These are phyloP conservation scores for Eremophila alpestris DNA, from an alignment of 2,797 vertebrate genomes.

Conservation along the genomic window DNA sequence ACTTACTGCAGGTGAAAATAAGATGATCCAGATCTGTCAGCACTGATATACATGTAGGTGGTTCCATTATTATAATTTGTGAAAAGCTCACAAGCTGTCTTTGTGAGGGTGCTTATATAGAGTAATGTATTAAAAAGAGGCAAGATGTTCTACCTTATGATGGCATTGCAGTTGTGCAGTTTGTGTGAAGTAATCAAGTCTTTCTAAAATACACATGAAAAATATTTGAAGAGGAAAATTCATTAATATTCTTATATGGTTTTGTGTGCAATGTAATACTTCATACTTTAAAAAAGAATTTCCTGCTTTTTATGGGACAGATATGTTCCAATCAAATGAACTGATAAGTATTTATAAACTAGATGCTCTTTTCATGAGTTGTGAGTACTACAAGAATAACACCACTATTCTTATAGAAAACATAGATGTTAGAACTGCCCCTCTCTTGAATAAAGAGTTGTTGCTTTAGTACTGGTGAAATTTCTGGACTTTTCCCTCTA, in stretches of 20 bases:
- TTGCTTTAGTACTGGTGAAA: conserved; percentile 27
- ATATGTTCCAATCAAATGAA: conserved; percentile 57
- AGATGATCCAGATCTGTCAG: conserved; percentile 75
- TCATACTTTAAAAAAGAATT: conserved; percentile 19
- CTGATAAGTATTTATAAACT: conserved; percentile 64
- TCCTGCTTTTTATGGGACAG: conserved; percentile 17
- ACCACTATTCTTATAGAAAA: conserved; percentile 11
- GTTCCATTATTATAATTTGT: conserved; percentile 77
- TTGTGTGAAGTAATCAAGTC: conserved; percentile 66
- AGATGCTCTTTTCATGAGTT: conserved; percentile 69
- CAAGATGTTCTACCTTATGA: conserved; percentile 72
- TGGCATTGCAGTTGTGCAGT: conserved; percentile 65
- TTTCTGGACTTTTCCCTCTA: conserved; percentile 9
- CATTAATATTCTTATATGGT: background rate
- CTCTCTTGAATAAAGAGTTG: background rate
- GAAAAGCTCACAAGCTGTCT: conserved; percentile 75
- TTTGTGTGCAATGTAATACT: conserved; percentile 30
- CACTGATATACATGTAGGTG: conserved; percentile 72
- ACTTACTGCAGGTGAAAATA: conserved; percentile 79
- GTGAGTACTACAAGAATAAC: conserved; percentile 65
- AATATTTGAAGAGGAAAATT: background rate
- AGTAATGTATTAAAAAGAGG: conserved; percentile 72
- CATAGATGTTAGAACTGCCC: conserved; percentile 19
- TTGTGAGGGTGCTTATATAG: conserved; percentile 69
- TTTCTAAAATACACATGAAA: conserved; percentile 58